Conservation (phyloP, 2,113 vertebrate genomes). For the Tragelaphus strepsiceros region DNA sequence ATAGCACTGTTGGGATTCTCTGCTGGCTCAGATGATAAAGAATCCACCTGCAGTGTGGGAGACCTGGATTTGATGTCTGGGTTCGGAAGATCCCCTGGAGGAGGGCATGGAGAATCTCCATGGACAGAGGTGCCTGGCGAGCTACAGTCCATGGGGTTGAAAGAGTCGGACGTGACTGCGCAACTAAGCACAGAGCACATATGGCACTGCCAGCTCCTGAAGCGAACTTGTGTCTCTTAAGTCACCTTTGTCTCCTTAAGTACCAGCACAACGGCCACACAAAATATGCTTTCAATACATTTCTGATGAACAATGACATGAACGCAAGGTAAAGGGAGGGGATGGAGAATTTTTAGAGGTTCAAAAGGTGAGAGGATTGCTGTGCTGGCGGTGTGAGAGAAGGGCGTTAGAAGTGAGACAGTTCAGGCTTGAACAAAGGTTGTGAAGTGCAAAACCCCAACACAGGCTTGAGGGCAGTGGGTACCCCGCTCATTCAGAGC, state of each 20-base stretch:
- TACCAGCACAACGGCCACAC: neutral
- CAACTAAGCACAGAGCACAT: rapidly evolving
- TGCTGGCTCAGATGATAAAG: neutral
- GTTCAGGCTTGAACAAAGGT: neutral
- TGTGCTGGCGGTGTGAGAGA: neutral
- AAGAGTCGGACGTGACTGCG: neutral
- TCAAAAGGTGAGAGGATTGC: neutral
- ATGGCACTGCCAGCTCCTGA: neutral
- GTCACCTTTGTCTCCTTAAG: neutral
- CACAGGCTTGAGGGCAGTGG: neutral
- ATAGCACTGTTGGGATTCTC: neutral
- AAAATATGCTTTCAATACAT: neutral
- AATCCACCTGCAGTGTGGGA: neutral
- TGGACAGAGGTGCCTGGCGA: neutral
- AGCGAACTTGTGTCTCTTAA: neutral
- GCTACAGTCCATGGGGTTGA: neutral
- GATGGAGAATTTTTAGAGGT: neutral
- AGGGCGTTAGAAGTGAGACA: neutral
- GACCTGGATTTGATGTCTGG: neutral
- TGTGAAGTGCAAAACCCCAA: neutral
- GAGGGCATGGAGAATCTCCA: neutral
- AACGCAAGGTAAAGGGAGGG: neutral
- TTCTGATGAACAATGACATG: neutral
- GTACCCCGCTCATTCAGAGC: neutral
- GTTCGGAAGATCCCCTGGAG: neutral